Percentiles rank a stretch among this genome's conserved stretches.
These are phyloP conservation scores for Latrodectus elegans DNA, from an alignment of 2,888 invertebrate genomes.

Conservation along the genomic window DNA sequence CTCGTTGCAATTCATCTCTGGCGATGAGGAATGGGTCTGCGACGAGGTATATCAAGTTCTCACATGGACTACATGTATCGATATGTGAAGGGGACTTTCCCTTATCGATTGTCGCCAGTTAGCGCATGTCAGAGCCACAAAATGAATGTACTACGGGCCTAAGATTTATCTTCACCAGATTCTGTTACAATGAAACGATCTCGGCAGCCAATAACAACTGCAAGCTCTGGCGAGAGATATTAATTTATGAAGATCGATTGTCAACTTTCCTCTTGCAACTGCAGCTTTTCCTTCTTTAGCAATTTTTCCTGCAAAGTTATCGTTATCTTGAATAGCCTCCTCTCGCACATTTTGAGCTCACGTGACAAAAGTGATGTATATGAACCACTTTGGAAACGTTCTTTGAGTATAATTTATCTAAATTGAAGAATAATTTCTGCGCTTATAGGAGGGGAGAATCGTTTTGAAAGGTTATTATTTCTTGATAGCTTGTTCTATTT, in stretches of 20 bases:
- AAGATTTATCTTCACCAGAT: conserved; percentile 37
- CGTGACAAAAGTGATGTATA: conserved; percentile 23
- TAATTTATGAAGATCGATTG: conserved; percentile 58
- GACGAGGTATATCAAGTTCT: conserved; percentile 26
- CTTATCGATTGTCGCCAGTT: conserved; percentile 38
- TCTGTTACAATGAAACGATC: conserved; percentile 49
- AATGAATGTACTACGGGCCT: conserved; percentile 35
- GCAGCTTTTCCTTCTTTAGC: background rate
- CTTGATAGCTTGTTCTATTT: too few species aligned
- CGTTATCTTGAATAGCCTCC: background rate
- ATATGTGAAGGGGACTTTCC: background rate
- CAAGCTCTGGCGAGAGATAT: conserved; percentile 15
- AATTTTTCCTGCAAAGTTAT: background rate
- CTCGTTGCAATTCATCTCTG: conserved; percentile 42
- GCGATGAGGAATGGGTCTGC: conserved; percentile 41
- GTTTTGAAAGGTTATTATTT: background rate
- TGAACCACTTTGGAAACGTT: conserved; percentile 10
- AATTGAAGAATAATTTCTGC: conserved; percentile 38
- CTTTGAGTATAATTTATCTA: conserved; percentile 36
- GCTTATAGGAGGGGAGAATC: background rate
- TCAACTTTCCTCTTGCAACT: conserved; percentile 9
- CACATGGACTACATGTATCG: conserved; percentile 32
- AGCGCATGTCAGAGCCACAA: conserved; percentile 38
- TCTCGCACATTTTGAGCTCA: background rate
- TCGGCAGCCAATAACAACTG: conserved; percentile 53